Conservation (phyloP, 1,140 invertebrate species). For the Manduca sexta region DNA sequence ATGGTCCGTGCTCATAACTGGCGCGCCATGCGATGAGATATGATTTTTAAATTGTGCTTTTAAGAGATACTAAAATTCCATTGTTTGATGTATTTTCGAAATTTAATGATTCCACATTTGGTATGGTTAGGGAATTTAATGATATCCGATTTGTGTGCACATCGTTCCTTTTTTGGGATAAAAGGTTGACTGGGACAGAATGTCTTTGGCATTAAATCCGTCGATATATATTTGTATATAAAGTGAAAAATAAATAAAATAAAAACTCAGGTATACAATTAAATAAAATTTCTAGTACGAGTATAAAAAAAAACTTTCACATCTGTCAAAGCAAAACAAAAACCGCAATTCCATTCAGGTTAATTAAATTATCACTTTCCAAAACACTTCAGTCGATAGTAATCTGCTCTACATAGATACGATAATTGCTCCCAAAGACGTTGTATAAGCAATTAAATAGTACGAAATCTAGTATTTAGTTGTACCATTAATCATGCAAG, state of each 20-base stretch:
- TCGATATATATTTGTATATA: no score
- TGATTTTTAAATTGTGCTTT: constrained; percentile 53
- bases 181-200: no score
- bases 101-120: background rate
- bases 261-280: no score
- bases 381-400: background rate
- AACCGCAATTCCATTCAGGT: background rate
- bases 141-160: background rate
- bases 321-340: background rate
- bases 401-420: constrained; percentile 10
- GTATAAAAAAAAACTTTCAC: background rate
- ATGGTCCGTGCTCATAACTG: constrained; percentile 44
- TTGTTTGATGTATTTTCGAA: constrained; percentile 17
- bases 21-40: constrained; percentile 46
- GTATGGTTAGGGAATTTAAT: background rate
- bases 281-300: no score
- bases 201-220: no score
- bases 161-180: no score
- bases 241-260: no score
- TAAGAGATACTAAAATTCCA: constrained; percentile 41
- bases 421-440: constrained; percentile 28
- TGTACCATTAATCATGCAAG: constrained; percentile 47
- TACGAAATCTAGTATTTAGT: constrained; percentile 45
- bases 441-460: constrained; percentile 34
- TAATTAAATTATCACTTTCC: background rate